Conservation (phyloP, 2,797 vertebrate species). For the Acridotheres tristis region DNA sequence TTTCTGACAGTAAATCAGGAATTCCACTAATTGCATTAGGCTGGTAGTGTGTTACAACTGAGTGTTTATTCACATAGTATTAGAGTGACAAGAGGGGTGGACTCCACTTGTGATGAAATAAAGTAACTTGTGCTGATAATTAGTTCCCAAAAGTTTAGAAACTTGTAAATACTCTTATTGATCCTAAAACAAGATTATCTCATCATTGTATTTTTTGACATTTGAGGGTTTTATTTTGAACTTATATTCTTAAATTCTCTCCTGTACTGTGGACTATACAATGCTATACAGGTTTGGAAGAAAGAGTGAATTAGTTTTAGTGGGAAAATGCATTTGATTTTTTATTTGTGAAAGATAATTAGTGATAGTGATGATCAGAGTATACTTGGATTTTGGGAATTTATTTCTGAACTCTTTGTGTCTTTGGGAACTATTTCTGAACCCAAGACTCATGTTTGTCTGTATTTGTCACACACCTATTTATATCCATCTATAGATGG, state of each 20-base stretch:
- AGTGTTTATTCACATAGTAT: not conserved
- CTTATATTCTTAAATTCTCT: not conserved
- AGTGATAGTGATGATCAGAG: not conserved
- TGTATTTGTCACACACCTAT: not conserved
- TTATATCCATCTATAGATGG: not conserved
- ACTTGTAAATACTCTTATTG: not conserved
- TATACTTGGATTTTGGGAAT: not conserved
- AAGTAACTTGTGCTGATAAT: not conserved
- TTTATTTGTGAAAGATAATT: not conserved
- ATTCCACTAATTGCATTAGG: not conserved
- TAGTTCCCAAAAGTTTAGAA: not conserved
- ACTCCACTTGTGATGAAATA: not conserved
- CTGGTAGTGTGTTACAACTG: not conserved
- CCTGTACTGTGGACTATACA: not conserved
- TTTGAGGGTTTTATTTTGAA: not conserved
- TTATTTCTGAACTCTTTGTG: not conserved
- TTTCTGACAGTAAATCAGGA: not conserved
- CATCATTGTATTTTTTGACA: not conserved
- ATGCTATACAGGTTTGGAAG: not conserved
- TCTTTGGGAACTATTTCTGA: not conserved
- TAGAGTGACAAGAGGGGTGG: not conserved
- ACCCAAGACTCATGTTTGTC: not conserved
- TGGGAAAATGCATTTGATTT: not conserved
- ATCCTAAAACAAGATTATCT: not conserved
- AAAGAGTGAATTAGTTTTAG: not conserved